Conservation (phyloP, 1,140 invertebrate genomes). For the Heliconius hewitsoni region DNA sequence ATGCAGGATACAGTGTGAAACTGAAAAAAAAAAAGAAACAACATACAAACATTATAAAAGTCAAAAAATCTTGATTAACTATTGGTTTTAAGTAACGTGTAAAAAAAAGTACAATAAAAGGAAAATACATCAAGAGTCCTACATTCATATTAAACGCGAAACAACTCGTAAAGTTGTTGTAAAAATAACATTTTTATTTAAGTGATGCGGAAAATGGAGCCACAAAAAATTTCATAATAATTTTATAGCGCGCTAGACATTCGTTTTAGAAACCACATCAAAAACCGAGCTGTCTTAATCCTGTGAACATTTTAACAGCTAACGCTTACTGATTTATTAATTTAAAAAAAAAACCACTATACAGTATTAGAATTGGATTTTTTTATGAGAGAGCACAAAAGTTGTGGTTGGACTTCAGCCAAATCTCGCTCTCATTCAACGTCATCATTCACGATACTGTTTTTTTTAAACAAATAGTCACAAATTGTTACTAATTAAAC, state of each 20-base stretch:
- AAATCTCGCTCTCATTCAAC: conserved; percentile 46
- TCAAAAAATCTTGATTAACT: no score
- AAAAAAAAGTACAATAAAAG: conserved; percentile 19
- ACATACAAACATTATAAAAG: no score
- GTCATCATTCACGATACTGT: conserved; percentile 51
- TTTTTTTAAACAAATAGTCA: neutral
- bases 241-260: conserved; percentile 35
- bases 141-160: conserved; percentile 28
- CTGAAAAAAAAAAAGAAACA: no score
- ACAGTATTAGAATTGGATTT: conserved; percentile 47
- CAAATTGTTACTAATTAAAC: neutral
- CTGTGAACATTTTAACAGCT: conserved; percentile 27
- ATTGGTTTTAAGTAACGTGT: neutral
- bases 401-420: conserved; percentile 49
- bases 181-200: conserved; percentile 30
- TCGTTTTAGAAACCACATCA: conserved; percentile 47
- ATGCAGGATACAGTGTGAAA: no score
- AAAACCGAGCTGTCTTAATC: conserved; percentile 38
- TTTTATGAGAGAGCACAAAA: conserved; percentile 59
- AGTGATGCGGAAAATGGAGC: conserved; percentile 36
- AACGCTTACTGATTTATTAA: conserved; percentile 51
- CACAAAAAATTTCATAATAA: conserved; percentile 44
- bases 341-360: conserved; percentile 54
- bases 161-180: conserved; percentile 28
- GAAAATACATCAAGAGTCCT: conserved; percentile 17